Conservation (phyloP, 2,888 invertebrate species). For the Priocnemis perturbator region DNA sequence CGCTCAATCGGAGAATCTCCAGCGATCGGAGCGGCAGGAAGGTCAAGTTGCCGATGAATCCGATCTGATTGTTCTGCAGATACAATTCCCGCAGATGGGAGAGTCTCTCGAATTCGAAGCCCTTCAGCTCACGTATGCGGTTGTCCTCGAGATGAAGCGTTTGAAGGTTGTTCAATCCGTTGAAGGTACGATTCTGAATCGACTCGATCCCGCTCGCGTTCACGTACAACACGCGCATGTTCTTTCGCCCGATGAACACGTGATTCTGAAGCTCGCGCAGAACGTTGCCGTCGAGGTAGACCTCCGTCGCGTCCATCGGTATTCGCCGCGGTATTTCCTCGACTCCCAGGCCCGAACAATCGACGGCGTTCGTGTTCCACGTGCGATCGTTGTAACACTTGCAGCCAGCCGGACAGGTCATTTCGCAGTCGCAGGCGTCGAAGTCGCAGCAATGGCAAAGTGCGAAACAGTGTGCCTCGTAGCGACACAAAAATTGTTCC, state of each 20-base stretch:
- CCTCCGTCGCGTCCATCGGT: conserved; percentile 96
- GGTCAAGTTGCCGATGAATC: conserved; percentile 87
- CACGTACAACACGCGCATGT: conserved; percentile 89
- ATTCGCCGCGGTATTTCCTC: conserved; percentile 88
- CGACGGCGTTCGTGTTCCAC: conserved; percentile 95
- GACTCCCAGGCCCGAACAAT: conserved; percentile 89
- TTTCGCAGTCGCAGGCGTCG: conserved; percentile 97
- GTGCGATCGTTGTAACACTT: conserved; percentile 96
- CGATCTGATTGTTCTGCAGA: conserved; percentile 89
- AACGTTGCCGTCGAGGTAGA: conserved; percentile 94
- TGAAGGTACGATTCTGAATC: conserved; percentile 93
- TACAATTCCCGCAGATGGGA: conserved; percentile 88
- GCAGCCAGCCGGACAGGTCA: conserved; percentile 96
- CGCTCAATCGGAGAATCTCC: conserved; percentile 88
- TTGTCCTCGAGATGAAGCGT: conserved; percentile 91
- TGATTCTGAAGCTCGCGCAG: conserved; percentile 89
- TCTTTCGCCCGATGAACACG: conserved; percentile 92
- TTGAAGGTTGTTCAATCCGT: conserved; percentile 87
- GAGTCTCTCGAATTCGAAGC: conserved; percentile 90
- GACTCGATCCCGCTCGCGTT: conserved; percentile 90
- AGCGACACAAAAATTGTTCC: conserved; percentile 93
- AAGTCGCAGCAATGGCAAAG: conserved; percentile 97
- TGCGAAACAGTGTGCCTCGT: conserved; percentile 95
- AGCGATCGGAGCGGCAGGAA: conserved; percentile 86
- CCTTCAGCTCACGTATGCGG: conserved; percentile 85